Evolutionary conservation across 2,797 vertebrate genomes (phyloP).

Genomic region (Myotis vivesi): DNA sequence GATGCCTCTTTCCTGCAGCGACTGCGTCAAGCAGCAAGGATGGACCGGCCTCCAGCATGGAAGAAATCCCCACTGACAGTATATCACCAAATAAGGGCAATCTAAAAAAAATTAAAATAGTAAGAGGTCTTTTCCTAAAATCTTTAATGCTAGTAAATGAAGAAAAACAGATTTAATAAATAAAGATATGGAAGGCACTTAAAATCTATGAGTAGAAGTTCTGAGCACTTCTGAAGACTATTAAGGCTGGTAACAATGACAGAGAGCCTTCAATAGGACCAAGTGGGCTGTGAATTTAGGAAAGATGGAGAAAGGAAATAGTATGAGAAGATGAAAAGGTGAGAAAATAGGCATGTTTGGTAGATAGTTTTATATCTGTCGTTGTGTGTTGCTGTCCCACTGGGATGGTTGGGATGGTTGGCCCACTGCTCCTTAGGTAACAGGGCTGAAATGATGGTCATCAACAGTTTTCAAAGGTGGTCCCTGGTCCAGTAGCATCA

Average conservation of each 20-base stretch:
- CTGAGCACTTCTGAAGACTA: background rate
- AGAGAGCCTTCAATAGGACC: background rate
- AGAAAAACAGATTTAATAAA: conserved; percentile 24
- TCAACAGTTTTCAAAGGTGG: background rate
- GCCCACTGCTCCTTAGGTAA: background rate
- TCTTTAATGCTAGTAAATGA: background rate
- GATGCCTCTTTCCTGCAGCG: too few relatives aligned
- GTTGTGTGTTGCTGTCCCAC: background rate
- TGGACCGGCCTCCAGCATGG: too few relatives aligned
- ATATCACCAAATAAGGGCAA: background rate
- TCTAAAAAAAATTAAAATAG: background rate
- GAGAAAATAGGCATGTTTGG: background rate
- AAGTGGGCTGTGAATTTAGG: background rate
- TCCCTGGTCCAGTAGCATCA: background rate
- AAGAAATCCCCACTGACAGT: background rate
- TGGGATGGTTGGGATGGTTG: background rate
- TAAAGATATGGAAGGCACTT: background rate
- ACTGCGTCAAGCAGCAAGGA: too few relatives aligned
- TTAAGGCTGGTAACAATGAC: background rate
- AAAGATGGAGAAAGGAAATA: background rate
- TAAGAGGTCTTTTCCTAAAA: background rate
- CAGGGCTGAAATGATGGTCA: background rate
- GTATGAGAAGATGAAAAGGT: background rate
- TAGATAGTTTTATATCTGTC: accelerated
- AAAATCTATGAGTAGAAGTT: background rate